phyloP scores from a whole-genome alignment of 2,888 invertebrate species.

The Sinelater perroti region DNA sequence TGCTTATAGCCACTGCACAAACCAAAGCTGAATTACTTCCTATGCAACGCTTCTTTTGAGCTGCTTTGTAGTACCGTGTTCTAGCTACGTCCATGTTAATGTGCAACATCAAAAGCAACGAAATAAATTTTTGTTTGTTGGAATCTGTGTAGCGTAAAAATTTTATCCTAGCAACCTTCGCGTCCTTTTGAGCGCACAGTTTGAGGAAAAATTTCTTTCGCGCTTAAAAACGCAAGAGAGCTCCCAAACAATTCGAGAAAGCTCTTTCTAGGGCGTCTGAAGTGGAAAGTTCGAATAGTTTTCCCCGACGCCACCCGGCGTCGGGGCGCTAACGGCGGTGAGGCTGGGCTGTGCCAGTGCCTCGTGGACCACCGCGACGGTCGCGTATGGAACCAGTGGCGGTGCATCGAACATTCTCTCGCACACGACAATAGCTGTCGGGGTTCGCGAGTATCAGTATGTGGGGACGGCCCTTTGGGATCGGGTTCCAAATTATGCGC shows the following conservation, averaged over 20 bases:
- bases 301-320: constrained; percentile 46
- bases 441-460: constrained; percentile 10
- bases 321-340: constrained; percentile 51
- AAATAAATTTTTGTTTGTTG: constrained; percentile 4
- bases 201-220: constrained; percentile 20
- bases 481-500: neutral
- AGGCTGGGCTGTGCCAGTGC: constrained; percentile 55
- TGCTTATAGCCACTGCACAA: too few species aligned
- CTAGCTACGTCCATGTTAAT: too few species aligned
- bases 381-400: constrained; percentile 40
- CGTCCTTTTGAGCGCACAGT: neutral
- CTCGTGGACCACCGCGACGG: constrained; percentile 50
- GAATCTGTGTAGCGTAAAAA: constrained; percentile 1
- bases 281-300: constrained; percentile 46
- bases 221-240: constrained; percentile 26
- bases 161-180: neutral
- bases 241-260: constrained; percentile 34
- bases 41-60: too few species aligned
- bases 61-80: too few species aligned
- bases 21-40: too few species aligned
- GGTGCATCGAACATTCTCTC: constrained; percentile 9
- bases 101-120: neutral
- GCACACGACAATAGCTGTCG: constrained; percentile 6
- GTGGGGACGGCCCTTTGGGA: constrained; percentile 13
- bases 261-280: constrained; percentile 39